phyloP scores from a whole-genome alignment of 2,797 vertebrate genomes.

The Tragopan temminckii region DNA sequence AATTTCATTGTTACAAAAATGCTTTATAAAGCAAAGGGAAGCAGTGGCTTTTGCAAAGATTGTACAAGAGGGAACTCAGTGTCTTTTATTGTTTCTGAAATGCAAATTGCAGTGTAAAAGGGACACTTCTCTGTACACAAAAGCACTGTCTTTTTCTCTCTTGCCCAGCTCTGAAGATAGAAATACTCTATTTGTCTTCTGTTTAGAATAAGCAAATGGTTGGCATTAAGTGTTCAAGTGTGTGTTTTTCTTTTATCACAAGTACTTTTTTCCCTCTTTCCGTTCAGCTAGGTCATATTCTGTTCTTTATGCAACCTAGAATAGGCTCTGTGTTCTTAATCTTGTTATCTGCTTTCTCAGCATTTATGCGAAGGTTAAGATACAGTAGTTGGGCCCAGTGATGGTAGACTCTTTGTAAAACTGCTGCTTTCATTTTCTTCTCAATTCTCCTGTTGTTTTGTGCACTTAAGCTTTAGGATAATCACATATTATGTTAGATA shows the following conservation, averaged over 20 bases:
- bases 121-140: neutral
- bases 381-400: neutral
- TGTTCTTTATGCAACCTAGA: slow-evolving; percentile 17
- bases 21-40: slow-evolving; percentile 1
- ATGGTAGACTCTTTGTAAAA: slow-evolving; percentile 32
- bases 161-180: neutral
- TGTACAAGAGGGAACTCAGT: neutral
- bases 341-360: slow-evolving; percentile 49
- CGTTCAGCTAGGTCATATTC: slow-evolving; percentile 25
- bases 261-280: slow-evolving; percentile 29
- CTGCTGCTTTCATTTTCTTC: slow-evolving; percentile 13
- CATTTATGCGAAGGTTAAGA: neutral
- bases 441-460: slow-evolving; percentile 18
- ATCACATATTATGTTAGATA: neutral
- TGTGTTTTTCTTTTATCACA: slow-evolving; percentile 15
- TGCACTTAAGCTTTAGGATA: slow-evolving; percentile 32
- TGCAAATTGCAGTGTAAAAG: slow-evolving; percentile 33
- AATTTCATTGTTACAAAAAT: neutral
- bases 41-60: neutral
- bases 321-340: slow-evolving; percentile 30
- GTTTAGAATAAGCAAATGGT: slow-evolving; percentile 18
- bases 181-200: slow-evolving; percentile 12
- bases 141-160: neutral
- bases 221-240: neutral
- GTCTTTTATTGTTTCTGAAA: slow-evolving; percentile 31